Evolutionary conservation across 2,888 invertebrate species (phyloP).

Genomic region (Coremacera marginata): DNA sequence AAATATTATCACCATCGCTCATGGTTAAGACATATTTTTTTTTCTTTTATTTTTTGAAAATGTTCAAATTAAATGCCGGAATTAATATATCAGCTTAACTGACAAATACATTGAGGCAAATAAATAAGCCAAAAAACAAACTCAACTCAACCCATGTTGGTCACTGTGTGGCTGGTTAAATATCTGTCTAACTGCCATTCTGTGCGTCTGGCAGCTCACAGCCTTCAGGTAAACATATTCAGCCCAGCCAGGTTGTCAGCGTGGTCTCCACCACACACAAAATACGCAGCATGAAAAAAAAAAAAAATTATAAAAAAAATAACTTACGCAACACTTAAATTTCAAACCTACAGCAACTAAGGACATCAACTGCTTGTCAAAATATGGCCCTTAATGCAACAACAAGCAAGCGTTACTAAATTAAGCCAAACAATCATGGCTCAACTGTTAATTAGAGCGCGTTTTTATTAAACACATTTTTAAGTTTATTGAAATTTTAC

Average conservation of each 20-base stretch:
- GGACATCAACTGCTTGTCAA: background rate
- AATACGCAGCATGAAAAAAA: background rate
- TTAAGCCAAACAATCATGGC: background rate
- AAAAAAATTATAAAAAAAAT: background rate
- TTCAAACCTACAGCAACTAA: background rate
- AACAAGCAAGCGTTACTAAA: background rate
- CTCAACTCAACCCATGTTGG: background rate
- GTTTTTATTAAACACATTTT: no score
- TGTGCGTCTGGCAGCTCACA: background rate
- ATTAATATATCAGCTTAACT: constrained; percentile 11
- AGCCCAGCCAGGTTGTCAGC: no score
- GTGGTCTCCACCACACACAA: background rate
- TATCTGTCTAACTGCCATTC: background rate
- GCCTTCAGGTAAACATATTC: background rate
- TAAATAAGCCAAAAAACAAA: background rate
- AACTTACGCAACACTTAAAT: background rate
- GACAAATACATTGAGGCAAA: background rate
- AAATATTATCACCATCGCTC: background rate
- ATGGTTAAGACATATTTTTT: background rate
- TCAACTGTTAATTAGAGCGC: no score
- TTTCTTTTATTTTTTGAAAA: background rate
- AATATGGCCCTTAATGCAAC: background rate
- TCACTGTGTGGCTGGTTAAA: background rate
- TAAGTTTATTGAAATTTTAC: no score
- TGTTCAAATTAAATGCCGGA: constrained; percentile 12